A percentile compares a stretch with the other conserved stretches of the same genome.
phyloP scores from a whole-genome alignment of 1,140 invertebrate species.

The Thrips palmi region DNA sequence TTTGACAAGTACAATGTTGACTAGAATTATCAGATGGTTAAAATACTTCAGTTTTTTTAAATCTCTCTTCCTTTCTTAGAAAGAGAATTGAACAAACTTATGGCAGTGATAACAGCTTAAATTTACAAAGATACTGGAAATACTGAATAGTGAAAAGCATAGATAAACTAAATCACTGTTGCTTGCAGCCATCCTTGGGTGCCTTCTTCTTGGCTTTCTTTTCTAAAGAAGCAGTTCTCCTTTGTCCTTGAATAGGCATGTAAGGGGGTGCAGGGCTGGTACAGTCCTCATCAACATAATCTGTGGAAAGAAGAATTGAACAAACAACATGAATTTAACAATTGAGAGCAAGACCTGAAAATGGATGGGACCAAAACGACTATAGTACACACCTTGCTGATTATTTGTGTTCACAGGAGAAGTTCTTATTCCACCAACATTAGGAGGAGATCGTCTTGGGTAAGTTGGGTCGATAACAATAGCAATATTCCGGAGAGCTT shows the following conservation, averaged over 20 bases:
- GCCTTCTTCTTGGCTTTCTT: conserved; percentile 30
- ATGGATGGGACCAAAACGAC: too few species aligned
- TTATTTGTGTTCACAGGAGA: too few species aligned
- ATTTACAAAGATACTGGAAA: too few species aligned
- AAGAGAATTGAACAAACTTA: too few species aligned
- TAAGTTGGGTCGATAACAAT: conserved; percentile 40
- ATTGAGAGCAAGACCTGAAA: background rate
- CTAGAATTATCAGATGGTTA: too few species aligned
- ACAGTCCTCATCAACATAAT: conserved; percentile 28
- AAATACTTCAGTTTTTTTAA: too few species aligned
- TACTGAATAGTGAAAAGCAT: background rate
- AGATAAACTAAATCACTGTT: conserved; percentile 20
- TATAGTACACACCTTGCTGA: too few species aligned
- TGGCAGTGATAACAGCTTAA: too few species aligned
- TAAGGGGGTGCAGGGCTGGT: conserved; percentile 39
- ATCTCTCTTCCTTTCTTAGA: too few species aligned
- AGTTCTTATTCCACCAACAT: too few species aligned
- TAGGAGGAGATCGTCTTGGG: too few species aligned
- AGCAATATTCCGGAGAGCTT: conserved; percentile 29
- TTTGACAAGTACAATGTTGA: too few species aligned
- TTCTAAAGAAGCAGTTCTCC: conserved; percentile 31
- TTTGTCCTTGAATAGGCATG: conserved; percentile 61
- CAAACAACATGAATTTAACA: background rate
- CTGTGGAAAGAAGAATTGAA: conserved; percentile 8
- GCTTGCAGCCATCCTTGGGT: conserved; percentile 29